A percentile compares a stretch with the other conserved stretches of the same genome.
These are phyloP conservation scores for Drosophila subquinaria DNA, from an alignment of 2,888 invertebrate genomes.

Conservation along the genomic window DNA sequence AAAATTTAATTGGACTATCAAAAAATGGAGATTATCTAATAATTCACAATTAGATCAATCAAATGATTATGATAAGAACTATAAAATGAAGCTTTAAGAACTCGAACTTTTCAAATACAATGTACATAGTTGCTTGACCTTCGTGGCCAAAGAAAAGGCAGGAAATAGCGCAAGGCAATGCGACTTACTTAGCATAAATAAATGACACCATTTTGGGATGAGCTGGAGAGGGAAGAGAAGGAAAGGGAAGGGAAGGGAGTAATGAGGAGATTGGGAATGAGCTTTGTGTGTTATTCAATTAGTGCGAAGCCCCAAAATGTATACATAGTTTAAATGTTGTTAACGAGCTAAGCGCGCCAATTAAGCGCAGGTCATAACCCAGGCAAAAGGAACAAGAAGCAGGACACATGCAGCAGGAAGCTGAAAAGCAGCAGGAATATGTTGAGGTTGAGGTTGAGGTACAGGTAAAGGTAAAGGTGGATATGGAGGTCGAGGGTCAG, in stretches of 20 bases:
- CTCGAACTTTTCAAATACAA: no score
- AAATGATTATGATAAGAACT: no score
- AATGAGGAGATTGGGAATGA: background rate
- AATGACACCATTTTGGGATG: conserved; percentile 18
- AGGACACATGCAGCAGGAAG: background rate
- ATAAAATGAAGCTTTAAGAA: no score
- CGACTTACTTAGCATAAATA: conserved; percentile 66
- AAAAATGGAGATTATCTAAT: no score
- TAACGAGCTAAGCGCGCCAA: conserved; percentile 82
- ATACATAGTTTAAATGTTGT: conserved; percentile 76
- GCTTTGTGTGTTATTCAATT: conserved; percentile 70
- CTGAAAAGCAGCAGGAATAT: background rate
- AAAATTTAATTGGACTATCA: no score
- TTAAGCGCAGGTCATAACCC: conserved; percentile 55
- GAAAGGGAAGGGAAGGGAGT: background rate
- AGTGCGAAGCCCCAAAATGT: conserved; percentile 61
- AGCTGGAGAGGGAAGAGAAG: background rate
- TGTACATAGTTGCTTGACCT: no score
- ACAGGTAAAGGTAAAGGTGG: background rate
- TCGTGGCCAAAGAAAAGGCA: no score
- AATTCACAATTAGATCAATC: no score
- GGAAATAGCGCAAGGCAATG: no score
- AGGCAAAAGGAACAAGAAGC: conserved; percentile 8
- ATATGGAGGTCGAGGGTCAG: conserved; percentile 12
- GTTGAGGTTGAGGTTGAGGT: background rate